Conservation (phyloP, 2,113 vertebrate species). For the Diphyllodes magnificus region DNA sequence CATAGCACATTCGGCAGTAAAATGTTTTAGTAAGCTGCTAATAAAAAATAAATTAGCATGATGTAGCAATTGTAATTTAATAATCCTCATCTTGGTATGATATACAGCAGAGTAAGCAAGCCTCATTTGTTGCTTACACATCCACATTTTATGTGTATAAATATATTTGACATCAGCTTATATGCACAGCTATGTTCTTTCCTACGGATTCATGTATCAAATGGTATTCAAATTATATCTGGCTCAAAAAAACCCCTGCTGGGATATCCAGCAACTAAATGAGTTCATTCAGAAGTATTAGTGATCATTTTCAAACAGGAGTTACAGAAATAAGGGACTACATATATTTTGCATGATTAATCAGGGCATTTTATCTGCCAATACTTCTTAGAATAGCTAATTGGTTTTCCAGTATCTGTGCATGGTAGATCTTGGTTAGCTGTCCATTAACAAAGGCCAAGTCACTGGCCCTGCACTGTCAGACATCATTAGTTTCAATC, state of each 20-base stretch:
- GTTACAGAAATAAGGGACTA: conserved; percentile 54
- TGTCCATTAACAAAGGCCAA: conserved; percentile 36
- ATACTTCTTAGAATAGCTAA: conserved; percentile 48
- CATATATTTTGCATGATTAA: conserved; percentile 34
- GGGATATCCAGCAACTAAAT: conserved; percentile 41
- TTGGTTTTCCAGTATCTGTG: conserved; percentile 42
- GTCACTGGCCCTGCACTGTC: background rate
- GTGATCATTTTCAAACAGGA: conserved; percentile 51
- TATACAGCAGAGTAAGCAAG: background rate
- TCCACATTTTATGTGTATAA: background rate
- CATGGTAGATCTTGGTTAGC: conserved; percentile 41
- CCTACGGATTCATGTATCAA: conserved; percentile 19
- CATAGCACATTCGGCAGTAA: background rate
- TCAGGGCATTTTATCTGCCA: conserved; percentile 28
- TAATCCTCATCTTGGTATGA: background rate
- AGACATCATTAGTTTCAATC: conserved; percentile 36
- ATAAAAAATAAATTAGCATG: conserved; percentile 12
- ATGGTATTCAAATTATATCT: conserved; percentile 7
- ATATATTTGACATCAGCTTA: conserved; percentile 21
- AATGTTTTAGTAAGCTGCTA: background rate
- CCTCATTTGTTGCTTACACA: background rate
- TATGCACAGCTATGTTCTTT: conserved; percentile 33
- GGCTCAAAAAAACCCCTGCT: conserved; percentile 4
- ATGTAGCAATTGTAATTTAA: background rate
- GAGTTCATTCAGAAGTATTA: conserved; percentile 35